A percentile compares a stretch with the other conserved stretches of the same genome.
Conservation (phyloP, 1,140 invertebrate genomes). For the Orius laevigatus region DNA sequence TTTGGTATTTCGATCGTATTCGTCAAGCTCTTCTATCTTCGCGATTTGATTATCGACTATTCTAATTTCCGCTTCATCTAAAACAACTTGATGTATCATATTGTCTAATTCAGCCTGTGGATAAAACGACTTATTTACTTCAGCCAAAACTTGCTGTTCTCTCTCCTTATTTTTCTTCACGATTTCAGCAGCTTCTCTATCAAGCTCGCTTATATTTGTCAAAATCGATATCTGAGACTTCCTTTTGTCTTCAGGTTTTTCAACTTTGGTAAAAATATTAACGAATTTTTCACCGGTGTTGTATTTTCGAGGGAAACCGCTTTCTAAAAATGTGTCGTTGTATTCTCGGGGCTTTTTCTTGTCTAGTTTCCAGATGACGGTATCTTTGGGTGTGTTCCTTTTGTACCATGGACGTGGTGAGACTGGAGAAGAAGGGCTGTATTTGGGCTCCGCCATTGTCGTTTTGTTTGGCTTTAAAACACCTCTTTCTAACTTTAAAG, state of each 20-base stretch:
- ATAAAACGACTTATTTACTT: constrained; percentile 25
- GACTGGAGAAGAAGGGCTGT: constrained; percentile 24
- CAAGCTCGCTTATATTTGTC: constrained; percentile 64
- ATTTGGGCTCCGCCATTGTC: constrained; percentile 14
- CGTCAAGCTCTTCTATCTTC: constrained; percentile 20
- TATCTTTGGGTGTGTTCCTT: constrained; percentile 24
- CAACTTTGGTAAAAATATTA: constrained; percentile 20
- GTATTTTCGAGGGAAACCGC: constrained; percentile 19
- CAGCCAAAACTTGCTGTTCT: constrained; percentile 24
- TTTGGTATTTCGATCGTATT: constrained; percentile 21
- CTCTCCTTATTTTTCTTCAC: constrained; percentile 39
- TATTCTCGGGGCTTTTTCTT: constrained; percentile 20
- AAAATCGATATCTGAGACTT: constrained; percentile 44
- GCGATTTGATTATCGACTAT: constrained; percentile 10
- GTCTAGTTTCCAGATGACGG: constrained; percentile 15
- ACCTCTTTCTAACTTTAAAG: constrained; percentile 31
- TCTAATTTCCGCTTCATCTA: constrained; percentile 5
- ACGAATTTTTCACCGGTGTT: constrained; percentile 21
- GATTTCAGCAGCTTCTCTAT: constrained; percentile 58
- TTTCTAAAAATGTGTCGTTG: constrained; percentile 23
- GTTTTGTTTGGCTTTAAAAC: constrained; percentile 26
- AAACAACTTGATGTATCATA: constrained; percentile 1
- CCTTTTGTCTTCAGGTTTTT: constrained; percentile 32
- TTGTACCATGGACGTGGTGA: constrained; percentile 49
- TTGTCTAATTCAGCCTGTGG: constrained; percentile 12